Conservation (phyloP, 2,113 vertebrate genomes). For the Sus scrofa region T2T-Sscrofa CM000812.6:266944001-266944500, state of each 20-base stretch:
- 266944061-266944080: background rate
- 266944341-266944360: background rate
- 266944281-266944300: background rate
- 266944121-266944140: background rate
- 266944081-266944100: constrained; percentile 15
- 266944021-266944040: background rate
- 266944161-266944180: background rate
- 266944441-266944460: background rate
- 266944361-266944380: background rate
- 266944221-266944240: rapidly evolving
- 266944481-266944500: background rate
- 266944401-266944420: background rate
- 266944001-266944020: constrained; percentile 19
- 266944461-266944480: background rate
- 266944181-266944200: background rate
- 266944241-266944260: background rate
- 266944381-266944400: background rate
- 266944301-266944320: background rate
- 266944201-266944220: background rate
- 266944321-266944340: background rate
- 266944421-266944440: background rate
- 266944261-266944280: background rate
- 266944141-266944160: background rate
- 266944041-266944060: background rate
- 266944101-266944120: background rate